A percentile compares a stretch with the other conserved stretches of the same genome.
Conservation (phyloP, 2,888 invertebrate genomes). For the Nephrotoma flavescens region DNA sequence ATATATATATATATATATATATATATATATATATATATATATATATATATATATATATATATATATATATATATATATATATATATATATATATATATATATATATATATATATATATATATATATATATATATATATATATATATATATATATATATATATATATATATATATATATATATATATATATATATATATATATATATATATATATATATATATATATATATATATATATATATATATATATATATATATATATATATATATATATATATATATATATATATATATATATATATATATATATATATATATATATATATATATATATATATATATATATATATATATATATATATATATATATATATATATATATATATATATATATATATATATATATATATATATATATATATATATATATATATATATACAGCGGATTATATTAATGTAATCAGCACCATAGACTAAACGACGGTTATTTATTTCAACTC, state of each 20-base stretch:
- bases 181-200: not conserved
- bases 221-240: not conserved
- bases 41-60: not conserved
- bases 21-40: not conserved
- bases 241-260: not conserved
- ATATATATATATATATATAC: not conserved
- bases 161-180: not conserved
- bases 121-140: not conserved
- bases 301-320: not conserved
- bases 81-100: not conserved
- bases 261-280: not conserved
- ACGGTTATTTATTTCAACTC: not conserved
- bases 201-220: not conserved
- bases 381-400: not conserved
- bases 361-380: too few species aligned
- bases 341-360: too few species aligned
- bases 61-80: not conserved
- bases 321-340: too few species aligned
- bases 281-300: not conserved
- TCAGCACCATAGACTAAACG: too few species aligned
- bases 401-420: not conserved
- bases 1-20: not conserved
- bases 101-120: not conserved
- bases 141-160: not conserved
- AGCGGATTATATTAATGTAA: too few species aligned